Evolutionary conservation across 1,140 invertebrate genomes (phyloP), one percentile per base, ranked within the genome.

Genomic region (Leptonema lineaticorne): DNA sequence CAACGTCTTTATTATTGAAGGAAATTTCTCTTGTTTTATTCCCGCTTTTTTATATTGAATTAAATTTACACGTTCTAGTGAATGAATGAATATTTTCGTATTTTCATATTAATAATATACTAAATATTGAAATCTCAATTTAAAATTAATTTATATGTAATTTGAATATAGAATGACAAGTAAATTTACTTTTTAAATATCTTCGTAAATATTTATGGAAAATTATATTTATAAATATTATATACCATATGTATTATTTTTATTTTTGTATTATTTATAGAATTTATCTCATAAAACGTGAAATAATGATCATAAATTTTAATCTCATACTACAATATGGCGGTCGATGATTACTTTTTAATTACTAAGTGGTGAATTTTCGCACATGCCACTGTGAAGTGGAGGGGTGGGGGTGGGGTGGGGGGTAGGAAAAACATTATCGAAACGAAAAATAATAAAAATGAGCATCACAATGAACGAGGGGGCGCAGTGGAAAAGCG

Each of bases 271-370:
- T 16, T 45, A 45, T n/a, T n/a, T n/a, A n/a, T n/a, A n/a, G n/a
- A n/a, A n/a, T n/a, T n/a, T n/a, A n/a, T n/a, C n/a, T n/a, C n/a
- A n/a, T n/a, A n/a, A n/a, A n/a, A n/a, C n/a, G n/a, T n/a, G n/a
- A n/a, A n/a, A n/a, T n/a, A n/a, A n/a, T n/a, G n/a, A n/a, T n/a
- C n/a, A n/a, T n/a, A n/a, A n/a, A n/a, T n/a, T n/a, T n/a, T n/a
- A n/a, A n/a, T n/a, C n/a, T n/a, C n/a, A n/a, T n/a, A n/a, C 3
- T 41, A 14, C 37, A 14, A 53, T 11, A 48, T 6, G 45, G 16
- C 11, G 4, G 48, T n/a, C 18, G 48, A 53, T 53, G 48, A 53
- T 53, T 53, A 20, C 48, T 59, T 59, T 59, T 59, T 59, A 59
- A 59, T 59, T 59, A 37, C 57, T 22, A 33, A 16, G 14, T 33